Evolutionary conservation across 2,113 vertebrate genomes (phyloP), one percentile per base, ranked within the genome.

Genomic region (Poicephalus gulielmi): DNA sequence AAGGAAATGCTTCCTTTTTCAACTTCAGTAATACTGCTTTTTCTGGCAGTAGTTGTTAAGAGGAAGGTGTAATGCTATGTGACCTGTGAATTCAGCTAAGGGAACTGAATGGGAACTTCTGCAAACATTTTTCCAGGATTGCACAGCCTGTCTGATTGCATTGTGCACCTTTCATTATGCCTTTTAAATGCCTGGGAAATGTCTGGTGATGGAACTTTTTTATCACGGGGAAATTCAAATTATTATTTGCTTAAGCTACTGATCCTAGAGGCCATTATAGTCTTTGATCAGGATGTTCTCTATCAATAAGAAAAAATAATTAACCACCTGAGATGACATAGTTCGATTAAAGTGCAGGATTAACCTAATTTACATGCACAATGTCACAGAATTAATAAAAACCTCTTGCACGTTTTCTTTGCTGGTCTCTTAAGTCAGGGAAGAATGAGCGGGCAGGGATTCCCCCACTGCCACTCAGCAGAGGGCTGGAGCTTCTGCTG

Each of bases 61-160:
- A 86, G 81, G 55, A 94, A 95, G 95, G 95, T 96, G 94, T 95
- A 96, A 1, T 96, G 89, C 76, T 90, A 93, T 96, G 94, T 97
- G 96, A 97, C 92, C 92, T 96, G 95, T 83, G 83, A 95, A 91
- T 97, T 95, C 92, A 96, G 96, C 74, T 81, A 94, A 94, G 96
- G 81, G 92, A 93, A 69, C 90, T 80, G 84, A 94, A 83, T 16
- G 30, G 93, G 84, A 97, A 97, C 94, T 97, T 97, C 86, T 63
- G 83, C 76, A 94, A 97, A 95, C 86, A 88, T 69, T 80, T 95
- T 94, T 85, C 80, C 67, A 31, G 57, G 66, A 82, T 35, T 94
- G 57, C 49, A 69, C 24, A 67, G 80, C 13, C 37, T 70, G 16
- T 59, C 79, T 43, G 85, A 60, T 52, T 84, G 78, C 74, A 74